phyloP scores from a whole-genome alignment of 2,113 vertebrate species.

The Dolichotis patagonum region DNA sequence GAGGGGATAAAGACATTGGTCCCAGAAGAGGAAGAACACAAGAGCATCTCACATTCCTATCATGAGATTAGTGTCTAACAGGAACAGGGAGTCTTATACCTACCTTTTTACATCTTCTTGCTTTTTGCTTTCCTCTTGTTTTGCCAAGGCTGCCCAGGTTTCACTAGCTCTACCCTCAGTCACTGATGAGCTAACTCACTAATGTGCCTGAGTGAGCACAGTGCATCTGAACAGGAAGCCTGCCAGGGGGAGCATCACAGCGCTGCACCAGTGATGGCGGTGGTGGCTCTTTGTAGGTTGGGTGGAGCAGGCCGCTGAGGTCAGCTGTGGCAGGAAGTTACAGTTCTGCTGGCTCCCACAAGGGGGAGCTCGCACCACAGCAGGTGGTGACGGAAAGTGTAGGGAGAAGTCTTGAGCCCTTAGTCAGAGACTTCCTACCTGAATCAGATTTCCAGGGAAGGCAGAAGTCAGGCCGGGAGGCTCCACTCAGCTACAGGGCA shows the following conservation, averaged over 20 bases:
- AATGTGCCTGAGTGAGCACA: background rate
- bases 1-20: background rate
- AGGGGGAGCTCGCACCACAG: background rate
- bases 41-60: background rate
- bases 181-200: background rate
- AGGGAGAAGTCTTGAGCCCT: background rate
- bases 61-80: background rate
- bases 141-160: background rate
- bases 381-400: background rate
- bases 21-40: background rate
- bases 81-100: background rate
- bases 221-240: background rate
- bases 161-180: background rate
- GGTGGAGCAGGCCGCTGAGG: too few species aligned
- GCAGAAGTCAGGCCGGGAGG: conserved; percentile 46
- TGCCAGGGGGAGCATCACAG: background rate
- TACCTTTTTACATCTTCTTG: background rate
- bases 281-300: background rate
- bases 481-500: conserved; percentile 39
- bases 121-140: background rate
- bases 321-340: background rate
- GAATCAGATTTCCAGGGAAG: conserved; percentile 56
- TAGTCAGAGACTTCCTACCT: conserved; percentile 66
- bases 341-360: conserved; percentile 7
- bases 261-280: too few species aligned